Percentiles rank a stretch among this genome's conserved stretches.
Conservation (phyloP, 2,888 invertebrate genomes). For the Andrena dorsata region DNA sequence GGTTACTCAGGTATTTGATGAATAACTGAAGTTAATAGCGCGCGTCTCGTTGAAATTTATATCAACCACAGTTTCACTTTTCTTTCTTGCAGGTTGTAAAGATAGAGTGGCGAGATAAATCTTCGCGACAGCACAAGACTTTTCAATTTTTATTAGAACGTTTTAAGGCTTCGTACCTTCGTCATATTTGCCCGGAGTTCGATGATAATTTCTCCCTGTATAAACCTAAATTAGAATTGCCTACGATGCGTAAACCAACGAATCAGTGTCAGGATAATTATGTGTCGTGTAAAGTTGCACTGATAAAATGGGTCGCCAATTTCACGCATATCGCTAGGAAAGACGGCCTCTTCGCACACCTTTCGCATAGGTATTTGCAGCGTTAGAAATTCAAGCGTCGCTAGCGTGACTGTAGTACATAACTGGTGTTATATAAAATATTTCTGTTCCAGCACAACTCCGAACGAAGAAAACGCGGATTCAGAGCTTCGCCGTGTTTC, state of each 20-base stretch:
- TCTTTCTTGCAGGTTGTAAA: conserved; percentile 88
- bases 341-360: conserved; percentile 84
- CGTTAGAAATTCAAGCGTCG: conserved; percentile 26
- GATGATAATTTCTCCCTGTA: conserved; percentile 92
- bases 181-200: conserved; percentile 95
- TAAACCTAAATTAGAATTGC: conserved; percentile 92
- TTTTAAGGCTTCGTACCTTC: conserved; percentile 96
- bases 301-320: conserved; percentile 95
- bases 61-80: not conserved
- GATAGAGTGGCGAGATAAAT: conserved; percentile 95
- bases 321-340: conserved; percentile 92
- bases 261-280: conserved; percentile 86
- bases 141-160: conserved; percentile 96
- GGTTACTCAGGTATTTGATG: conserved; percentile 90
- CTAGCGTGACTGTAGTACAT: not conserved
- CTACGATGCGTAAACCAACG: conserved; percentile 90
- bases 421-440: not conserved
- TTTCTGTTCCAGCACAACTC: conserved; percentile 78
- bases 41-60: not conserved
- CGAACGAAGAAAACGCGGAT: conserved; percentile 84
- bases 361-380: conserved; percentile 78
- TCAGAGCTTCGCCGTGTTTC: conserved; percentile 84
- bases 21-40: not conserved
- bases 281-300: conserved; percentile 91
- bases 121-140: conserved; percentile 92